These are phyloP conservation scores for Leucosticte australis DNA, from an alignment of 2,113 vertebrate genomes.

Conservation along the genomic window DNA sequence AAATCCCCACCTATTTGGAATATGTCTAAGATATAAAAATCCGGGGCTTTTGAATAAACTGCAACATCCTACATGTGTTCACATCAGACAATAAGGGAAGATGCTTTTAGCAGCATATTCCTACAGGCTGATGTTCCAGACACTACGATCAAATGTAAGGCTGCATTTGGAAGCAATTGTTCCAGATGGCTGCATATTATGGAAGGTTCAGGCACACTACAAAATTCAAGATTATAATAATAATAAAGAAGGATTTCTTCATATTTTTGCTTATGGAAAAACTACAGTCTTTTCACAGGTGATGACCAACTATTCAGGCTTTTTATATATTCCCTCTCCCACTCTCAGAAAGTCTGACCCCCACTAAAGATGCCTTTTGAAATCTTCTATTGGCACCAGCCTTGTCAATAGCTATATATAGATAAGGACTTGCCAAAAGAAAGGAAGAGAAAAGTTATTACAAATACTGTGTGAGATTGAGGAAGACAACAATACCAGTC, in stretches of 20 bases:
- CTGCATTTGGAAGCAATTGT: slow-evolving; percentile 47
- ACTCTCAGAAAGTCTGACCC: neutral
- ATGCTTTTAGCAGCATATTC: slow-evolving; percentile 50
- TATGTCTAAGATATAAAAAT: neutral
- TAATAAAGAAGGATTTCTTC: neutral
- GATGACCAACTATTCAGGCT: slow-evolving; percentile 39
- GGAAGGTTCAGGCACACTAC: neutral
- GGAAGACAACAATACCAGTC: neutral
- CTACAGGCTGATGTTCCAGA: slow-evolving; percentile 53
- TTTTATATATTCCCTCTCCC: neutral
- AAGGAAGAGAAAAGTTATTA: neutral
- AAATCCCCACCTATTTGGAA: neutral
- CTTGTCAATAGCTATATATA: neutral
- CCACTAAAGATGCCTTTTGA: neutral
- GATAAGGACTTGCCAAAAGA: neutral
- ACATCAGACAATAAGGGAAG: slow-evolving; percentile 58
- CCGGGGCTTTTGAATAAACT: slow-evolving; percentile 20
- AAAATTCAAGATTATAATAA: slow-evolving; percentile 26
- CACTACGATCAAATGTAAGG: slow-evolving; percentile 52
- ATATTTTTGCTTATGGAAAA: slow-evolving; percentile 22
- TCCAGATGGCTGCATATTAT: slow-evolving; percentile 24
- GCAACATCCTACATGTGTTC: slow-evolving; percentile 42
- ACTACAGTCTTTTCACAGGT: slow-evolving; percentile 7
- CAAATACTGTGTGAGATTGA: neutral
- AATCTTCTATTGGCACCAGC: neutral